Base-by-base conservation (phyloP, 2,113 vertebrate genomes). In the Poeciliopsis prolifica region DNA sequence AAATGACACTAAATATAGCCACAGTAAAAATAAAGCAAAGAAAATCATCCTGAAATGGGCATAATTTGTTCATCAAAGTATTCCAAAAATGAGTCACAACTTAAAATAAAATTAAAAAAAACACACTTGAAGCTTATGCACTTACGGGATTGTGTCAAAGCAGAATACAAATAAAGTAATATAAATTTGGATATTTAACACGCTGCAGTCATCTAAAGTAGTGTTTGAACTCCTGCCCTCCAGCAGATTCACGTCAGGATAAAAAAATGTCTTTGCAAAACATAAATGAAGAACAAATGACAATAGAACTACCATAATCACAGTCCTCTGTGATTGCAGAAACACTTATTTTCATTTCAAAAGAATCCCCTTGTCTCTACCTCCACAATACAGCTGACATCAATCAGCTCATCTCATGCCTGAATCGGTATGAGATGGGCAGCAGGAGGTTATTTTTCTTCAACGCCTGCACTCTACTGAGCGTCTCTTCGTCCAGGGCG, bases 391-490 rank as follows among this genome's bases (percentile, higher is more conserved):
- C 8, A 81, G 28, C 65, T 72, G 44, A 19, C 22, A 68, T 54
- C 19, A 67, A 4, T 63, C 40, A 65, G 77, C 33, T 35, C 33
- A 35, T 35, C 33, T 35, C 33, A 77, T 92, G 83, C 86, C 89
- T 95, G 91, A 96, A 97, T 86, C 96, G 95, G 83, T 97, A 97
- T 61, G 96, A 96, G 81, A 97, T 97, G 75, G 96, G 96, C 78
- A 97, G 89, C 29, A 97, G 94, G 77, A 97, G 91, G 88, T 97
- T 96, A 92, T 96, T 97, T 82, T 97, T 97, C 89, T 97, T 97
- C 60, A 97, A 90, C 0, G 95, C 96, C 88, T 97, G 96, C 81
- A 97, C 96, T 85, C 96, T 95, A 87, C 92, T 93, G 68, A 95
- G 94, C 1, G 95, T 97, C 91, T 96, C 95, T 15, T 96, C 96